These are phyloP conservation scores for Drosophila monieri DNA, from an alignment of 2,888 invertebrate species.

Conservation along the genomic window DNA sequence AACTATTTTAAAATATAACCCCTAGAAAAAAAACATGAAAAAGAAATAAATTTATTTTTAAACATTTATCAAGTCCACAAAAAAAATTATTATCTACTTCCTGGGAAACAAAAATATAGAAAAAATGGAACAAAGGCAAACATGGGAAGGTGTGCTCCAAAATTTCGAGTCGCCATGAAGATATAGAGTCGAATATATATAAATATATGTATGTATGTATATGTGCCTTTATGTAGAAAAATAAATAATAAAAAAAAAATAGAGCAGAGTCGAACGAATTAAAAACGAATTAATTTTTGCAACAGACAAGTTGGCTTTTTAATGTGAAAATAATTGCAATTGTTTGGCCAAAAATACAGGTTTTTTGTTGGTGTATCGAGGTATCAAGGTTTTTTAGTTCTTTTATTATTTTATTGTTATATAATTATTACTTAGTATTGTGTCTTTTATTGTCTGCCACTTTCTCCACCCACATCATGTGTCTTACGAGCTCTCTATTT, in stretches of 20 bases:
- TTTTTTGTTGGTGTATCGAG: neutral
- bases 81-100: constrained; percentile 35
- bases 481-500: neutral
- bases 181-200: neutral
- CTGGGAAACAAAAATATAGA: constrained; percentile 21
- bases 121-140: constrained; percentile 15
- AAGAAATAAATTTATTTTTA: constrained; percentile 3
- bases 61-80: constrained; percentile 21
- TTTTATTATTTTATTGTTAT: constrained; percentile 14
- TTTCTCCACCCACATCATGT: neutral
- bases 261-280: constrained; percentile 9
- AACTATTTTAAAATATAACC: neutral
- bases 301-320: constrained; percentile 20
- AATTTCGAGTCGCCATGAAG: neutral
- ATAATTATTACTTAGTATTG: constrained; percentile 10
- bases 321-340: constrained; percentile 40
- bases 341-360: constrained; percentile 4
- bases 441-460: neutral
- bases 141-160: constrained; percentile 10
- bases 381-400: constrained; percentile 20
- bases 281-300: constrained; percentile 38
- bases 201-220: neutral
- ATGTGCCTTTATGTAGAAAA: no score
- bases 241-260: neutral
- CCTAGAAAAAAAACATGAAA: neutral